Evolutionary conservation across 2,888 invertebrate species (phyloP).

Genomic region (Ceriagrion tenellum): DNA sequence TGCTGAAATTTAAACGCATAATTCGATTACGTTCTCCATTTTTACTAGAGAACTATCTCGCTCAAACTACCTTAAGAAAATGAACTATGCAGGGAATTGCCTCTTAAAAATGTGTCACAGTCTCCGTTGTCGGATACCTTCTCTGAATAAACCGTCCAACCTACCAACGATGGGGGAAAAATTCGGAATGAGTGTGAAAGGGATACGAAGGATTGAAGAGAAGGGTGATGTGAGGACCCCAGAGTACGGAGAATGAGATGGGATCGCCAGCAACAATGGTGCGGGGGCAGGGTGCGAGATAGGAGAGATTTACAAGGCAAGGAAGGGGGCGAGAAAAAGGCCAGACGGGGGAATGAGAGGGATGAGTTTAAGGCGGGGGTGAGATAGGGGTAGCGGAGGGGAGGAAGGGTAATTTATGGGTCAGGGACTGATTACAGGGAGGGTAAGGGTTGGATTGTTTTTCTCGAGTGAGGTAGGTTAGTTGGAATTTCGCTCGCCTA

Average conservation of each 20-base stretch:
- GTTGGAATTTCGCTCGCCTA: conserved; percentile 24
- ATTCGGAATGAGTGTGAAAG: background rate
- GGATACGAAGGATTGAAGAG: background rate
- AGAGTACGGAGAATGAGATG: background rate
- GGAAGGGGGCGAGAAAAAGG: background rate
- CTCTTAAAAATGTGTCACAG: no score
- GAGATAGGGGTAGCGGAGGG: background rate
- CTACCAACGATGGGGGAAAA: no score
- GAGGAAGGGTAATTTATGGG: conserved; percentile 60
- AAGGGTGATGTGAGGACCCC: background rate
- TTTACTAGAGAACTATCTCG: no score
- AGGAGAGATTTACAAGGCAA: background rate
- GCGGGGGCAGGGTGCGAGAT: background rate
- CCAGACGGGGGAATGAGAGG: background rate
- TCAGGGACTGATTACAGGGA: conserved; percentile 53
- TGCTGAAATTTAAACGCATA: no score
- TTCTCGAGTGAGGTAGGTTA: conserved; percentile 44
- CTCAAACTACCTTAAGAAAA: no score
- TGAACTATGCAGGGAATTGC: no score
- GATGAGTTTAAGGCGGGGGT: no score
- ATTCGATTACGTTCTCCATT: no score
- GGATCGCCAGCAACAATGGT: background rate
- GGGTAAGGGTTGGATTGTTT: conserved; percentile 52
- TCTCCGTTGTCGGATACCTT: no score
- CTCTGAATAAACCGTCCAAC: no score